A percentile compares a stretch with the other conserved stretches of the same genome.
These are phyloP conservation scores for Sitobion miscanthi DNA, from an alignment of 1,140 invertebrate genomes.

Conservation along the genomic window DNA sequence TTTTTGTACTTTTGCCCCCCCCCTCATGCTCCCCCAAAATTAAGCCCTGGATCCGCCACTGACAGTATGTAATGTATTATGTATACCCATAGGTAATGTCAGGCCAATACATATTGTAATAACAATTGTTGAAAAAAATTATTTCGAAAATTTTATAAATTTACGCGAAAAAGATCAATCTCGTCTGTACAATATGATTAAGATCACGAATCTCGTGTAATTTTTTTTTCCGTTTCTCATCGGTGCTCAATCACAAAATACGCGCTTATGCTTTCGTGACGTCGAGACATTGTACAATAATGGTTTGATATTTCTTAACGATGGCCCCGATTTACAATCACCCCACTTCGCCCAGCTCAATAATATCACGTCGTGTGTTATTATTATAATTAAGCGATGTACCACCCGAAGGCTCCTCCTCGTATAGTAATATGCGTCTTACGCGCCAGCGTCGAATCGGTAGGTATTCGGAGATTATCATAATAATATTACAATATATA, in stretches of 20 bases:
- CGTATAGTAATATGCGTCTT: not conserved
- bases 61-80: too few species aligned
- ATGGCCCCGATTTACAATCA: not conserved
- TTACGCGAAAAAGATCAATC: not conserved
- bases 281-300: not conserved
- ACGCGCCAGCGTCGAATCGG: not conserved
- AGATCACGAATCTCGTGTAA: not conserved
- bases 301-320: not conserved
- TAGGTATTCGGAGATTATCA: not conserved
- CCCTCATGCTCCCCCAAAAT: too few species aligned
- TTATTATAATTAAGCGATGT: constrained; percentile 16
- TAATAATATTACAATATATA: not conserved
- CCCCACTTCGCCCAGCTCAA: not conserved
- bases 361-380: not conserved
- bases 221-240: not conserved
- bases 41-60: too few species aligned
- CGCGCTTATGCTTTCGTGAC: not conserved
- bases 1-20: too few species aligned
- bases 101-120: too few species aligned
- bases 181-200: not conserved
- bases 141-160: not conserved
- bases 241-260: not conserved
- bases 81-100: too few species aligned
- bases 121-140: not conserved
- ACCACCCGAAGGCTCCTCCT: not conserved